These are phyloP conservation scores for Delia radicum DNA, from an alignment of 1,140 invertebrate genomes.

Conservation along the genomic window DNA sequence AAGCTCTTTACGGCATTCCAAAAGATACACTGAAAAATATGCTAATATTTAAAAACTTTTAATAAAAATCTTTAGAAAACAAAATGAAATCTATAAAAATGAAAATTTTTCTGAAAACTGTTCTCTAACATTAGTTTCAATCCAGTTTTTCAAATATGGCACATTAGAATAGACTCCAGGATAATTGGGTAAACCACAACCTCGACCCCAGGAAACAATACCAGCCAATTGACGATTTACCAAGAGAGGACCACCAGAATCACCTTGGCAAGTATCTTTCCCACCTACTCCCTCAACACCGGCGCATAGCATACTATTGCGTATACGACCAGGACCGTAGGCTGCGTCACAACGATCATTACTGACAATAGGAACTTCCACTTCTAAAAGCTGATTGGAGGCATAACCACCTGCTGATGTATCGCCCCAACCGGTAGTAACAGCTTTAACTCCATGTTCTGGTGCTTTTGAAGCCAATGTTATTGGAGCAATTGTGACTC, in stretches of 20 bases:
- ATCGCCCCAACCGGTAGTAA: constrained; percentile 41
- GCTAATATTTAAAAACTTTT: too few relatives aligned
- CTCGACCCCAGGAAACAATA: constrained; percentile 68
- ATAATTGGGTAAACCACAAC: constrained; percentile 63
- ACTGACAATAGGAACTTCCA: constrained; percentile 45
- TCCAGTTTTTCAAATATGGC: constrained; percentile 57
- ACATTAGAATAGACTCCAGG: constrained; percentile 71
- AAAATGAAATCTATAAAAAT: too few relatives aligned
- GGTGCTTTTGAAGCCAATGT: constrained; percentile 28
- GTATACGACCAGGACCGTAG: constrained; percentile 56
- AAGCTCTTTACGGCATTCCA: too few relatives aligned
- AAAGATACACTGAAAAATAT: too few relatives aligned
- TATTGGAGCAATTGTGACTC: constrained; percentile 31
- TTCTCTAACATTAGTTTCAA: constrained; percentile 26
- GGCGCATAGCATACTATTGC: constrained; percentile 71
- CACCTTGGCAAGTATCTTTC: constrained; percentile 60
- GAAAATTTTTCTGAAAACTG: too few relatives aligned
- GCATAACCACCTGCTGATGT: constrained; percentile 35
- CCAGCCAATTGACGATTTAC: constrained; percentile 57
- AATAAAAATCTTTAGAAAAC: too few relatives aligned
- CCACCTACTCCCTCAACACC: constrained; percentile 56
- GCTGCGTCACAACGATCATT: constrained; percentile 54
- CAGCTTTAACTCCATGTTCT: constrained; percentile 30
- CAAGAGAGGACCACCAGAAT: constrained; percentile 55
- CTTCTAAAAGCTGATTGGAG: constrained; percentile 36